Percentiles rank a stretch among this genome's conserved stretches.
These are phyloP conservation scores for Tachycineta bicolor DNA, from an alignment of 2,113 vertebrate species.

Conservation along the genomic window DNA sequence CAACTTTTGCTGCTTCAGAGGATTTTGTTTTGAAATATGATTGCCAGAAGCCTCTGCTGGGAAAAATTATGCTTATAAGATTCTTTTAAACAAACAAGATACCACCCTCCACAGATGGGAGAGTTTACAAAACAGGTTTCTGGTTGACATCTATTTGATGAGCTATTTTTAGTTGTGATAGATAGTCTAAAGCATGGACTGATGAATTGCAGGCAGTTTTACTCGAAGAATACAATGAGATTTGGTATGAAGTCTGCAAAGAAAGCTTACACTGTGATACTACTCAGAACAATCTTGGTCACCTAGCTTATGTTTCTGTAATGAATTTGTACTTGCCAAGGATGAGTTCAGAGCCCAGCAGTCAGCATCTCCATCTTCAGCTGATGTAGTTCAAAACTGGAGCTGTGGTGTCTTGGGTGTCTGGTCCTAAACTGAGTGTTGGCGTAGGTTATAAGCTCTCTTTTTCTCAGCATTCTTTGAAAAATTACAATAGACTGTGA, in stretches of 20 bases:
- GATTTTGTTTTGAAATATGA: neutral
- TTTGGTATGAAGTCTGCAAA: neutral
- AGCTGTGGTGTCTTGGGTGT: neutral
- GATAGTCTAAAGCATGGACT: neutral
- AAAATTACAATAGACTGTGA: neutral
- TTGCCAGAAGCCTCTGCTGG: neutral
- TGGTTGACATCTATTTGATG: neutral
- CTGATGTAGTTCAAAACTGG: neutral
- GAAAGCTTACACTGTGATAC: neutral
- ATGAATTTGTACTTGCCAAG: neutral
- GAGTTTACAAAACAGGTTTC: neutral
- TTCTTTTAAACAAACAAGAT: neutral
- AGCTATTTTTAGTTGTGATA: neutral
- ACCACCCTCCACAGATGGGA: neutral
- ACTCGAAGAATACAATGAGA: neutral
- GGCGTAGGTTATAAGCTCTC: accelerated
- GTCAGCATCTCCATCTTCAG: neutral
- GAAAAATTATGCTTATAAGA: neutral
- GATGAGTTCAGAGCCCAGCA: neutral
- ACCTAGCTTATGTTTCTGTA: neutral
- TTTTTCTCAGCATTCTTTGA: neutral
- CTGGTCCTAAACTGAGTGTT: neutral
- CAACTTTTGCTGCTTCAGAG: neutral
- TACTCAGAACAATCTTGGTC: neutral
- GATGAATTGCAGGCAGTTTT: neutral